Evolutionary conservation across 2,888 invertebrate species (phyloP), one percentile per base, ranked within the genome.

Genomic region (Ecliptopera silaceata): DNA sequence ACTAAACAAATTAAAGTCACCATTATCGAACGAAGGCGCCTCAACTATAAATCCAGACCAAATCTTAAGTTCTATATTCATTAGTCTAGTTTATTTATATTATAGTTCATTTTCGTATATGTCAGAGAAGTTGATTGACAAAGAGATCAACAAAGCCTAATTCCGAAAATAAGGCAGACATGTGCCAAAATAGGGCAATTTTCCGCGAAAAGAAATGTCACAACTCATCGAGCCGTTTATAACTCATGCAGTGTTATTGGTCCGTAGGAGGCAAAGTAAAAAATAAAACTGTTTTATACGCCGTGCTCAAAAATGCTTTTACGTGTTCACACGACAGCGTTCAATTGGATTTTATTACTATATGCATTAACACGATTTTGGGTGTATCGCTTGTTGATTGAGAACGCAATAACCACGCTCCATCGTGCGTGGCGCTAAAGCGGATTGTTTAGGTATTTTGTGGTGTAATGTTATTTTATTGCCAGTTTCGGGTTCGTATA

Each of bases 381-480:
- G 53, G 12, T 58, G 58, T 61, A 64, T 59, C 50, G 64, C 58
- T 60, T 61, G 60, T 63, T 65, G 59, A 65, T 65, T 60, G 63
- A 63, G 60, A 51, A 59, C 54, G 50, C 59, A 63, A 63, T 64
- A 65, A 60, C 64, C 49, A 53, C 50, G 51, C 54, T 52, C 48
- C 46, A 65, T 60, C 60, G 63, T 52, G 62, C 57, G 58, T 65
- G 31, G 50, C 50, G 42, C 47, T 52, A 29, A 56, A 57, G 15
- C 59, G 57, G 50, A 63, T 65, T 65, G 65, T 64, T 64, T 63
- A 66, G 59, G 63, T 61, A 61, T 56, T 59, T 59, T 54, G 59
- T 58, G 54, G 51, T 49, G 42, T 63, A 60, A 63, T 63, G 59
- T 61, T 58, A 63, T 66, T 64, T 66, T 61, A 64, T 46, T 60